phyloP scores from a whole-genome alignment of 2,797 vertebrate genomes.

The Cyprinodon diabolis region DNA sequence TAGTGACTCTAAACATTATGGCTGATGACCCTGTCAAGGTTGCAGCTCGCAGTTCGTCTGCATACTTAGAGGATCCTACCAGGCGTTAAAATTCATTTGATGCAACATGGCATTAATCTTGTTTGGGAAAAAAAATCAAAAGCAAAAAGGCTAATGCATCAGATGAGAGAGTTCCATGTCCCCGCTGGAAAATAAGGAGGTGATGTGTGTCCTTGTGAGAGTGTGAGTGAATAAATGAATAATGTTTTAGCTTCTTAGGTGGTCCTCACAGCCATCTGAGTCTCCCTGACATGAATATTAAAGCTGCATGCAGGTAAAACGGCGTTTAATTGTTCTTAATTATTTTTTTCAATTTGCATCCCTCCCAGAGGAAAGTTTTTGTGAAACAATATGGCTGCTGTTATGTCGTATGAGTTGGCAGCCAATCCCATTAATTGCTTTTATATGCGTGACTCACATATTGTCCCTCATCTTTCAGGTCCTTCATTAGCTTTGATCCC shows the following conservation, averaged over 20 bases:
- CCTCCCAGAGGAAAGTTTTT: conserved; percentile 12
- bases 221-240: conserved; percentile 47
- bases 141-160: conserved; percentile 18
- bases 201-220: conserved; percentile 29
- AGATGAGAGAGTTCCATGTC: conserved; percentile 17
- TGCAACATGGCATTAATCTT: conserved; percentile 9
- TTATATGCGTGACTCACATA: conserved; percentile 62
- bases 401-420: conserved; percentile 21
- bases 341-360: conserved; percentile 7
- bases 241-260: conserved; percentile 37
- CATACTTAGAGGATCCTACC: conserved; percentile 4
- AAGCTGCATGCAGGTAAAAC: conserved; percentile 33
- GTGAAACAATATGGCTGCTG: conserved; percentile 9
- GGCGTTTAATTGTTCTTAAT: conserved; percentile 47
- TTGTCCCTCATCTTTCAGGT: conserved; percentile 65
- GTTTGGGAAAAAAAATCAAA: conserved; percentile 19
- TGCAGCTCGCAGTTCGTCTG: conserved; percentile 29
- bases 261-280: conserved; percentile 43
- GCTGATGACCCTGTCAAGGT: conserved; percentile 57
- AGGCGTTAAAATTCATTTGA: conserved; percentile 5
- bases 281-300: conserved; percentile 61
- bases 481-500: conserved; percentile 55
- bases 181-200: conserved; percentile 33
- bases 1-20: conserved; percentile 47
- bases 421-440: conserved; percentile 55